Conservation (phyloP, 2,797 vertebrate species). For the Thunnus albacares region DNA sequence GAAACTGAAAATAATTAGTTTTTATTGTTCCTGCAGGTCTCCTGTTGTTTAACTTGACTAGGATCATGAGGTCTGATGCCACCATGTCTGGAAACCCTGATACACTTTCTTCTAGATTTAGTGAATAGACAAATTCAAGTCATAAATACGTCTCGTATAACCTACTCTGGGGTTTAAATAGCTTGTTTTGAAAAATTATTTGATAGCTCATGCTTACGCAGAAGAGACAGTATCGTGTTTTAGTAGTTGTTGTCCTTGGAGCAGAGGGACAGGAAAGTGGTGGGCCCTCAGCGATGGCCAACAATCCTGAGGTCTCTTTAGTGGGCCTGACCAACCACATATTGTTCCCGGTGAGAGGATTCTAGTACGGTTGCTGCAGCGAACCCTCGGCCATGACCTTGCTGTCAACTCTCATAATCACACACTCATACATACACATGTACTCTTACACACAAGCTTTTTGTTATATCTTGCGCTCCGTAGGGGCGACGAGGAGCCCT, state of each 20-base stretch:
- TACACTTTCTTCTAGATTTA: constrained; percentile 22
- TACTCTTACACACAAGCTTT: constrained; percentile 2
- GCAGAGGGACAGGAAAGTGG: constrained; percentile 66
- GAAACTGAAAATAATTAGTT: constrained; percentile 6
- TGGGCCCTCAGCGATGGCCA: constrained; percentile 63
- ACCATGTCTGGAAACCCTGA: background rate
- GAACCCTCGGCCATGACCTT: constrained; percentile 59
- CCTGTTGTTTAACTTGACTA: constrained; percentile 12
- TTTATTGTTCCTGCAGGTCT: background rate
- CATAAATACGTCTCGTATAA: constrained; percentile 24
- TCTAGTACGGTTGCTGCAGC: constrained; percentile 38
- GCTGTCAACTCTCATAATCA: constrained; percentile 66
- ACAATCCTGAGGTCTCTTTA: constrained; percentile 81
- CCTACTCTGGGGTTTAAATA: constrained; percentile 26
- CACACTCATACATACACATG: constrained; percentile 11
- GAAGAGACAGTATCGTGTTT: constrained; percentile 68
- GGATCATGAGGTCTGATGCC: background rate
- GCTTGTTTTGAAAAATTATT: constrained; percentile 48
- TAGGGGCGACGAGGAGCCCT: constrained; percentile 30
- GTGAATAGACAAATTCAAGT: constrained; percentile 12
- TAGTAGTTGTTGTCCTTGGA: constrained; percentile 79
- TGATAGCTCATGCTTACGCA: constrained; percentile 53
- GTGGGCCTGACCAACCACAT: constrained; percentile 68
- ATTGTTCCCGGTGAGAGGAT: constrained; percentile 68
- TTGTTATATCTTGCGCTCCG: constrained; percentile 40